Base-by-base conservation (phyloP, 53 echinoderm and acorn worm genomes). In the Echinarachnius parma region DNA sequence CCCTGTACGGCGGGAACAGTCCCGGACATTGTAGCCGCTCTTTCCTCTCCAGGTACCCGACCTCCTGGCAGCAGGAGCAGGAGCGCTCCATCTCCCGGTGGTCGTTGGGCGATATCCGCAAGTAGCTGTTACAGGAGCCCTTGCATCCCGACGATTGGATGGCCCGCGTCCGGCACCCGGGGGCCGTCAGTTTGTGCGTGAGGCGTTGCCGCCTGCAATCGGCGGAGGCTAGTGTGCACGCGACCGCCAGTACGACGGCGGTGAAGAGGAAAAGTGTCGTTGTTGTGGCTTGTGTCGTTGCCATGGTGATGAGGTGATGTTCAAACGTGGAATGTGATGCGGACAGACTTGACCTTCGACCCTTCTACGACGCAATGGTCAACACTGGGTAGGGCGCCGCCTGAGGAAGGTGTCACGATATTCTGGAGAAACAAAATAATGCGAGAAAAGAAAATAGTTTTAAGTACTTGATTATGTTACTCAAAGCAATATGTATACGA, bases 21-120 rank as follows among this genome's bases (percentile, higher is more conserved):
- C 23, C 33, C 2, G 75, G 85, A 59, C 89, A 89, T 21, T 31
- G 56, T 9, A 89, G 56, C 29, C 45, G 23, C 1, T 86, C 74
- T 9, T 23, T 21, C 11, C 62, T 9, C 26, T 77, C 58, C 21
- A 34, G 14, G 36, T 77, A 77, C 15, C 65, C 61, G 14, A 70
- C 23, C 34, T 85, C 89, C 59, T 89, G 81, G 37, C 89, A 89
- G 53, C 89, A 89, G 46, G 81, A 53, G 47, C 89, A 89, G 30
- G 85, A 81, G 27, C 82, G 65, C 59, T 89, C 89, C 55, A 89
- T 64, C 59, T 70, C 78, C 21, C 64, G 49, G 77, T 81, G 74
- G 85, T 89, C 75, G 44, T 63, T 78, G 14, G 89, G 82, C 2
- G 89, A 89, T 9, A 89, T 77, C 33, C 89, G 75, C 1, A 78